These are phyloP conservation scores for Lepeophtheirus salmonis DNA, from an alignment of 1,140 invertebrate species.

Conservation along the genomic window DNA sequence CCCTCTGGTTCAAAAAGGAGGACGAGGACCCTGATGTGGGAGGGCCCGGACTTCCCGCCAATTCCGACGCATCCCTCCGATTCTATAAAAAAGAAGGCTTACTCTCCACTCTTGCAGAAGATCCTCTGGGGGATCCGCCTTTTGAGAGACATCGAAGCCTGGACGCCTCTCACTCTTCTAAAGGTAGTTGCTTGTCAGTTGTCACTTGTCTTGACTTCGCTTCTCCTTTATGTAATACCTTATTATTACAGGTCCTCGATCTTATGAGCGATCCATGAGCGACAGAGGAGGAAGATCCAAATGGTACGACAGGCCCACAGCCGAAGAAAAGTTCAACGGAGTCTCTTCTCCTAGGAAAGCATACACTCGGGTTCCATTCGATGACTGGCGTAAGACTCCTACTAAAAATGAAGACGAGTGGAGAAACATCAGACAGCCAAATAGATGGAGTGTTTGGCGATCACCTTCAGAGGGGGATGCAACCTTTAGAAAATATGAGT, in stretches of 20 bases:
- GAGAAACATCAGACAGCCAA: neutral
- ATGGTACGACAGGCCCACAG: constrained; percentile 16
- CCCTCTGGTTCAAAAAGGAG: neutral
- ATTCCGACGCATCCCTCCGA: neutral
- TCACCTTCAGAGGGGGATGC: neutral
- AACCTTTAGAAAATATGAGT: neutral
- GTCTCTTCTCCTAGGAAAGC: constrained; percentile 2
- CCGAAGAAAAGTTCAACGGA: constrained; percentile 10
- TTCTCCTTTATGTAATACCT: neutral
- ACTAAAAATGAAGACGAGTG: neutral
- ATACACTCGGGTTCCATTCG: constrained; percentile 11
- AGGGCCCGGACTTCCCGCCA: neutral
- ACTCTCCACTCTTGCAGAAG: neutral
- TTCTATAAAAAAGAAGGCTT: constrained; percentile 6
- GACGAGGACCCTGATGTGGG: constrained; percentile 10
- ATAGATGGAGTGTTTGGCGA: neutral
- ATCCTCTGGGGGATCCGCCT: neutral
- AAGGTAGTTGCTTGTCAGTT: neutral
- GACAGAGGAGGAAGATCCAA: constrained; percentile 11
- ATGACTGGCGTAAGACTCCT: constrained; percentile 10
- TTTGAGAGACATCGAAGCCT: neutral
- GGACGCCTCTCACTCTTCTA: neutral
- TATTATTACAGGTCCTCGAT: constrained; percentile 9
- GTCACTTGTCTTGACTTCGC: neutral
- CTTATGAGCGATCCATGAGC: constrained; percentile 18